These are phyloP conservation scores for Heliothis peltigera DNA, from an alignment of 2,888 invertebrate genomes.

Conservation along the genomic window DNA sequence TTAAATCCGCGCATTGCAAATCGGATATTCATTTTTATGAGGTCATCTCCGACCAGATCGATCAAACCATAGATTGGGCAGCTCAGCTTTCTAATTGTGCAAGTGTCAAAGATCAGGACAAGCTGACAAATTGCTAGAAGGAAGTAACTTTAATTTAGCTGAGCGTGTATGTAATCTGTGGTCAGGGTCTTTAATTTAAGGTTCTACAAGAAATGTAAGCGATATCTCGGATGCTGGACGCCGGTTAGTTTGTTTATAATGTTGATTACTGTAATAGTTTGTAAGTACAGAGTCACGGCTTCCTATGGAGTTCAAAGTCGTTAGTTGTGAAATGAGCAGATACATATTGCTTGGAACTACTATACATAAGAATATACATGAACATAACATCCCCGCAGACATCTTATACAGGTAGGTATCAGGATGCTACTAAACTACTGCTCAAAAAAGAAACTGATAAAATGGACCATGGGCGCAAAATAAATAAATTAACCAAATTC, in stretches of 20 bases:
- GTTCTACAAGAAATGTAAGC: slow-evolving; percentile 35
- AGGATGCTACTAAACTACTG: no score
- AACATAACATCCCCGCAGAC: background rate
- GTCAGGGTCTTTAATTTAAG: slow-evolving; percentile 35
- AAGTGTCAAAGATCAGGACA: slow-evolving; percentile 53
- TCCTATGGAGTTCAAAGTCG: slow-evolving; percentile 14
- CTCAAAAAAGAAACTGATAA: no score
- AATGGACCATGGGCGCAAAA: no score
- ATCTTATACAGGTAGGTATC: no score
- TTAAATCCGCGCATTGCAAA: slow-evolving; percentile 24
- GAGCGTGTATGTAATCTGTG: slow-evolving; percentile 19
- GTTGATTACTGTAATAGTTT: slow-evolving; percentile 10
- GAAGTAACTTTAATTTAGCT: slow-evolving; percentile 35
- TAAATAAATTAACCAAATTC: no score
- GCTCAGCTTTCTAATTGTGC: slow-evolving; percentile 55
- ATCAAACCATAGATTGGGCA: slow-evolving; percentile 26
- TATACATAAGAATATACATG: background rate
- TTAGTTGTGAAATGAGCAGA: slow-evolving; percentile 5
- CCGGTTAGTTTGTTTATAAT: slow-evolving; percentile 36
- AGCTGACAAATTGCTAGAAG: slow-evolving; percentile 34
- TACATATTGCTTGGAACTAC: background rate
- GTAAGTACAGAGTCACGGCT: slow-evolving; percentile 5
- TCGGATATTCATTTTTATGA: slow-evolving; percentile 22
- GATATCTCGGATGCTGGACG: slow-evolving; percentile 22
- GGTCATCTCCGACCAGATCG: slow-evolving; percentile 29